Conservation (phyloP, 2,113 vertebrate genomes). For the Rhagologus leucostigma region DNA sequence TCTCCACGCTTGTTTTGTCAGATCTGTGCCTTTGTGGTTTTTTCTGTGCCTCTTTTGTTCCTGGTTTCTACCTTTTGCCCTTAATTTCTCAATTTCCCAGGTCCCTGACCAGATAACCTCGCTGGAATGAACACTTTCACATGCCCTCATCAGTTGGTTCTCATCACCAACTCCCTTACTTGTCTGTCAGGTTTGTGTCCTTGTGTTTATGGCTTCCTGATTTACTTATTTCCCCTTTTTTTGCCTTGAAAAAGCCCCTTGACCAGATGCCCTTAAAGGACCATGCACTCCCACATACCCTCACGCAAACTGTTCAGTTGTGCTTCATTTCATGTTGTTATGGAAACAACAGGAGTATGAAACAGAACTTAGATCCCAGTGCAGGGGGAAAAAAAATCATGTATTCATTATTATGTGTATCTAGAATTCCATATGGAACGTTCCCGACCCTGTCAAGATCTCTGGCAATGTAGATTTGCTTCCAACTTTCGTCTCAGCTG, state of each 20-base stretch:
- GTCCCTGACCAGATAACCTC: accelerated
- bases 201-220: not conserved
- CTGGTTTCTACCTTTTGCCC: not conserved
- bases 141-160: accelerated
- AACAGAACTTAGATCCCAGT: not conserved
- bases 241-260: not conserved
- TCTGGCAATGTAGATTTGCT: not conserved
- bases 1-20: not conserved
- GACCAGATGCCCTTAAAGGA: not conserved
- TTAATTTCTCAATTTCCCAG: not conserved
- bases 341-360: not conserved
- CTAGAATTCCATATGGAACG: not conserved
- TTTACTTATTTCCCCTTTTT: not conserved
- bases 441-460: not conserved
- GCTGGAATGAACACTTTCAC: not conserved
- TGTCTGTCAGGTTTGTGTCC: not conserved
- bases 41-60: not conserved
- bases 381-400: not conserved
- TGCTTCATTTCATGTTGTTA: not conserved
- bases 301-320: not conserved
- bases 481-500: not conserved
- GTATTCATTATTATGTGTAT: not conserved
- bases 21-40: not conserved
- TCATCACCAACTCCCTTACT: not conserved
- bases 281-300: not conserved